These are phyloP conservation scores for Micrasema longulum DNA, from an alignment of 1,140 invertebrate species.

Conservation along the genomic window DNA sequence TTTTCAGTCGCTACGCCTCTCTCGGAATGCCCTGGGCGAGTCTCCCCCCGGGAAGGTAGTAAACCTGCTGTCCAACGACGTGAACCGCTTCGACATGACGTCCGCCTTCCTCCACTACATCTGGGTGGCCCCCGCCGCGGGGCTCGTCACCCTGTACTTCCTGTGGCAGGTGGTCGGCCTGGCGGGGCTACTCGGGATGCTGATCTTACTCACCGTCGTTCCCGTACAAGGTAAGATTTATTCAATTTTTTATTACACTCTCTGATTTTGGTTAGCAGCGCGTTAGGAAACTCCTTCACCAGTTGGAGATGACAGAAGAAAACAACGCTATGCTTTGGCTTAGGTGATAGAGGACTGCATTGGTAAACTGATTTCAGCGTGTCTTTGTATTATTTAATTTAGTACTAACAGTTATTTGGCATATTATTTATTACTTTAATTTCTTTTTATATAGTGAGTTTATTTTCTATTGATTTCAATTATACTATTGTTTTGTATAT, in stretches of 20 bases:
- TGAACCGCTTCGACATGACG: constrained; percentile 74
- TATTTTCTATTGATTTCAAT: no score
- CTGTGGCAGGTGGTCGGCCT: constrained; percentile 74
- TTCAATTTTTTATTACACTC: constrained; percentile 16
- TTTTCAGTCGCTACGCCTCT: constrained; percentile 70
- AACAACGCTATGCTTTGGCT: no score
- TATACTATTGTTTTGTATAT: no score
- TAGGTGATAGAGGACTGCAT: no score
- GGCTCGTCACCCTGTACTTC: constrained; percentile 73
- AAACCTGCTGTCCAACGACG: constrained; percentile 86
- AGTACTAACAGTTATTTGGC: no score
- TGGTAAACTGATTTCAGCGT: no score
- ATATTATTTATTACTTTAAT: no score
- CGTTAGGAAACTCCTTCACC: no score
- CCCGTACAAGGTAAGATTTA: constrained; percentile 75
- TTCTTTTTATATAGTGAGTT: no score
- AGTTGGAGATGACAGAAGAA: no score
- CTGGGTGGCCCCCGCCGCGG: constrained; percentile 76
- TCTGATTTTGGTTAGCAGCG: no score
- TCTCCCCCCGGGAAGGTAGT: constrained; percentile 88
- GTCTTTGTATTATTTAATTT: no score
- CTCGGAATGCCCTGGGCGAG: constrained; percentile 76
- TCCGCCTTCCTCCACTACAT: constrained; percentile 72
- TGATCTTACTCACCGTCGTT: constrained; percentile 76
- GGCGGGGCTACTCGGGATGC: constrained; percentile 77